These are phyloP conservation scores for Rhinoraja longicauda DNA, from an alignment of 2,797 vertebrate species.

Conservation along the genomic window DNA sequence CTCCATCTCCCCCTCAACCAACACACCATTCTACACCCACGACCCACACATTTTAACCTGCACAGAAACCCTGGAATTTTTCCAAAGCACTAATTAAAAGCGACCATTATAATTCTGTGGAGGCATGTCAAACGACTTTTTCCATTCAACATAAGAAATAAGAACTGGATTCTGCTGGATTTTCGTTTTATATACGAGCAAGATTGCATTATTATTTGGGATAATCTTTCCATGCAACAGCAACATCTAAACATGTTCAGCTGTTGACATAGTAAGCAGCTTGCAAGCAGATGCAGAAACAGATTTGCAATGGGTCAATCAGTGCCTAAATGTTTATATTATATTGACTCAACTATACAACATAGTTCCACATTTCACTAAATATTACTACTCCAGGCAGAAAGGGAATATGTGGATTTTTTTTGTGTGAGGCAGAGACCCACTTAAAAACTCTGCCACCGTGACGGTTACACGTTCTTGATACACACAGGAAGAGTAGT, in stretches of 20 bases:
- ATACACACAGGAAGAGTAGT: neutral
- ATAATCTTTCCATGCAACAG: slow-evolving; percentile 1
- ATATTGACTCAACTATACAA: neutral
- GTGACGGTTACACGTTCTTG: neutral
- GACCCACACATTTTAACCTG: neutral
- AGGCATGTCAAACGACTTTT: neutral
- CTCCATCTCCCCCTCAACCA: too few species aligned
- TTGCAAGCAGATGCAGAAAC: slow-evolving; percentile 36
- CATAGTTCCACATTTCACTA: neutral
- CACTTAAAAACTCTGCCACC: neutral
- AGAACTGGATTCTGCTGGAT: slow-evolving; percentile 4
- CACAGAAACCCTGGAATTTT: neutral
- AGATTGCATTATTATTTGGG: slow-evolving; percentile 1
- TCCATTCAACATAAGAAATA: neutral
- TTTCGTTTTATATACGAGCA: neutral
- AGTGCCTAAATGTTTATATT: slow-evolving; percentile 34
- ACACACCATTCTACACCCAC: neutral
- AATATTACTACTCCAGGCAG: slow-evolving; percentile 23
- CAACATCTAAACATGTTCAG: slow-evolving; percentile 32
- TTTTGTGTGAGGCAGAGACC: neutral
- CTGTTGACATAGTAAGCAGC: slow-evolving; percentile 36
- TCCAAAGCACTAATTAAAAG: neutral
- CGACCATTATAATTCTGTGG: neutral
- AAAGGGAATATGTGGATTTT: neutral
- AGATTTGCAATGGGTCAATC: slow-evolving; percentile 28